Percentiles rank a stretch among this genome's conserved stretches.
Evolutionary conservation across 2,797 vertebrate genomes (phyloP).

Genomic region (Podarcis siculus): DNA sequence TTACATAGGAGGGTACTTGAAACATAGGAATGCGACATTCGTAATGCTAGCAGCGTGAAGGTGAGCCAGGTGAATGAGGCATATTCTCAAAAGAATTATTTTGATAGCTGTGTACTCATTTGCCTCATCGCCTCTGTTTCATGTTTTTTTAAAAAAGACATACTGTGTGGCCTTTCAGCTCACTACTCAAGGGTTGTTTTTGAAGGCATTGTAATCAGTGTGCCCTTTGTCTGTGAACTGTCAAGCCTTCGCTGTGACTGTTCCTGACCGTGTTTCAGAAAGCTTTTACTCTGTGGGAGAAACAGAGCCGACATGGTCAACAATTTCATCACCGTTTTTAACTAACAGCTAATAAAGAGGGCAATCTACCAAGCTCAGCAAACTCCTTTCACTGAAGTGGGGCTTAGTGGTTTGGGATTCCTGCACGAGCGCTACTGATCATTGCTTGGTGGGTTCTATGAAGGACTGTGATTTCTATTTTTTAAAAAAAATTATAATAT

Average conservation of each 20-base stretch:
- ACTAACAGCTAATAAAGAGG: background rate
- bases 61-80: background rate
- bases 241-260: background rate
- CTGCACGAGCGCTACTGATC: background rate
- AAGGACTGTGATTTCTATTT: background rate
- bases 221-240: constrained; percentile 8
- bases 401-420: background rate
- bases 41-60: background rate
- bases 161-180: background rate
- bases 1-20: background rate
- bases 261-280: background rate
- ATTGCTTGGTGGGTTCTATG: background rate
- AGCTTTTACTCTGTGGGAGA: background rate
- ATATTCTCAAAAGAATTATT: background rate
- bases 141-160: background rate
- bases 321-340: background rate
- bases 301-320: background rate
- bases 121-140: background rate
- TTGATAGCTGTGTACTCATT: background rate
- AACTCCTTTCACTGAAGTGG: background rate
- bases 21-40: background rate
- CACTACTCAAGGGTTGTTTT: background rate
- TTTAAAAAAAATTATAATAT: too few relatives aligned
- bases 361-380: background rate
- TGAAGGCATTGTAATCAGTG: background rate